Evolutionary conservation across 2,888 invertebrate species (phyloP).

Genomic region (Microplitis manilae): DNA sequence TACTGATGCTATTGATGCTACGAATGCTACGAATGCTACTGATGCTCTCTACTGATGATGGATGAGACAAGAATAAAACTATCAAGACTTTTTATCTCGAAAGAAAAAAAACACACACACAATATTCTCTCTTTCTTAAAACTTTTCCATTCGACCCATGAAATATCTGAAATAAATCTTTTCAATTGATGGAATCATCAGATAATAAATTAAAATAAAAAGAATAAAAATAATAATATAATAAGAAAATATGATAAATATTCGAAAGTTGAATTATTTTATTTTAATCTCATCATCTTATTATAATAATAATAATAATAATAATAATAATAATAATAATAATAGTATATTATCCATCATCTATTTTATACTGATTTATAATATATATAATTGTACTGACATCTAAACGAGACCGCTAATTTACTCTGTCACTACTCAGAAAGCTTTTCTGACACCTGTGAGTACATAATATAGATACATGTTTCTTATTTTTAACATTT

Average conservation of each 20-base stretch:
- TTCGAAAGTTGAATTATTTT: neutral
- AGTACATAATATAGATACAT: neutral
- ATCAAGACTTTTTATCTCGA: too few relatives aligned
- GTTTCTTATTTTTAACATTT: neutral
- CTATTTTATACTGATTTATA: slow-evolving; percentile 40
- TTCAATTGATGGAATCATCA: too few relatives aligned
- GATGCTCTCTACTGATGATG: slow-evolving; percentile 47
- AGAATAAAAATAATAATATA: neutral
- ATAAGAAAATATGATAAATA: neutral
- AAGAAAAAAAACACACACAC: too few relatives aligned
- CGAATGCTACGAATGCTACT: neutral
- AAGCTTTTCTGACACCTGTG: slow-evolving; percentile 10
- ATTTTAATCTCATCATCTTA: neutral
- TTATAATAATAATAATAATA: neutral
- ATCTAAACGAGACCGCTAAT: slow-evolving; percentile 28
- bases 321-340: too few relatives aligned
- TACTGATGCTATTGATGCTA: neutral
- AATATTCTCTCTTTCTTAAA: too few relatives aligned
- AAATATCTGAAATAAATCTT: too few relatives aligned
- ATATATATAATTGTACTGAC: slow-evolving; percentile 35
- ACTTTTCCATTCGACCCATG: too few relatives aligned
- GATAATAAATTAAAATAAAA: neutral
- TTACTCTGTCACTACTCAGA: slow-evolving; percentile 2
- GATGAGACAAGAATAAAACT: slow-evolving; percentile 51
- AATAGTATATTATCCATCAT: neutral